A percentile compares a stretch with the other conserved stretches of the same genome.
Conservation (phyloP, 2,113 vertebrate genomes). For the Gallinago media region DNA sequence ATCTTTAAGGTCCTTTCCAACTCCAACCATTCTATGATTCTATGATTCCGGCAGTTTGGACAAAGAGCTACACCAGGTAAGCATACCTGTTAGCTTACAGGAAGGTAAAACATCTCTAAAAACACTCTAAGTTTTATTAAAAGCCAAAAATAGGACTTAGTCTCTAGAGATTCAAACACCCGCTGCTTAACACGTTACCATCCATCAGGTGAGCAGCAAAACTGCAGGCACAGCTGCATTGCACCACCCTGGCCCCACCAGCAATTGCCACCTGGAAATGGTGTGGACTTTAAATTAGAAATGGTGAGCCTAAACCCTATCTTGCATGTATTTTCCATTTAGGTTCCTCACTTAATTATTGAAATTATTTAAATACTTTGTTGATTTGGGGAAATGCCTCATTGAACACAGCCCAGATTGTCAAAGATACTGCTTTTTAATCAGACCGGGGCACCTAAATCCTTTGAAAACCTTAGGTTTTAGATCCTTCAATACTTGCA, state of each 20-base stretch:
- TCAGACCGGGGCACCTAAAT: not conserved
- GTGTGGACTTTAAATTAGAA: not conserved
- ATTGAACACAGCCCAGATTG: not conserved
- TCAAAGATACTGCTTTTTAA: not conserved
- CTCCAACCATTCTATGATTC: no score
- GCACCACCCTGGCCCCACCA: not conserved
- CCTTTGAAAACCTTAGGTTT: not conserved
- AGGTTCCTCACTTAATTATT: not conserved
- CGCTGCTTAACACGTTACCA: accelerated
- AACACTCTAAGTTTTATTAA: not conserved
- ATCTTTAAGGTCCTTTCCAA: no score
- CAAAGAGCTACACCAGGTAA: not conserved
- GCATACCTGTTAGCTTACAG: not conserved
- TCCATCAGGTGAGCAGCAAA: not conserved
- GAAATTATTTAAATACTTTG: not conserved
- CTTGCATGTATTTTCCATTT: not conserved
- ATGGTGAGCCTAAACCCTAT: not conserved
- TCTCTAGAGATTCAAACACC: not conserved
- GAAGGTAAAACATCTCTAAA: not conserved
- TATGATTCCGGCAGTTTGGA: not conserved
- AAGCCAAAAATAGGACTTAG: not conserved
- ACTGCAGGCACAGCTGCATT: not conserved
- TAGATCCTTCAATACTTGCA: not conserved
- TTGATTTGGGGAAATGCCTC: not conserved
- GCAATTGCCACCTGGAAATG: not conserved